Evolutionary conservation across 2,797 vertebrate species (phyloP).

Genomic region (Sitta carolinensis): DNA sequence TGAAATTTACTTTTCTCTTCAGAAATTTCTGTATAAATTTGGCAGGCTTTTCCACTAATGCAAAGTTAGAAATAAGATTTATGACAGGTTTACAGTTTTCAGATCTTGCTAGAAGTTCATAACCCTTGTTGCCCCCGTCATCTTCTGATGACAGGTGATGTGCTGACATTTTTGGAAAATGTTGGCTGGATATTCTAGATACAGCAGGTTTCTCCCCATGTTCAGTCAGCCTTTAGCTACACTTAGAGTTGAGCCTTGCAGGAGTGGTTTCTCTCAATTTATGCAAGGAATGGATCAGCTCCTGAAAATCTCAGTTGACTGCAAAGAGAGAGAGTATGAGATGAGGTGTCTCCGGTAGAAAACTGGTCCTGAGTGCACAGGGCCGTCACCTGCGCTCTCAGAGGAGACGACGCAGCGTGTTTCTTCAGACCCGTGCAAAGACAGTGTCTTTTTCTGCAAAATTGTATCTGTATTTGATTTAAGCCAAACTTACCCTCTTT

Average conservation of each 20-base stretch:
- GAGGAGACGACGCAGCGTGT: accelerated
- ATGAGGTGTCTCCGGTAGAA: neutral
- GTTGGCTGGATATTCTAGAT: neutral
- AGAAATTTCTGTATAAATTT: neutral
- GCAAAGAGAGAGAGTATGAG: neutral
- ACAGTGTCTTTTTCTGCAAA: neutral
- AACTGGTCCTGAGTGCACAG: neutral
- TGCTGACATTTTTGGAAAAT: neutral
- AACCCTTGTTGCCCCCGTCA: neutral
- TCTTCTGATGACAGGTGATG: neutral
- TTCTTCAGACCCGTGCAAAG: neutral
- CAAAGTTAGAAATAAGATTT: neutral
- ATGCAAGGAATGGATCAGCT: neutral
- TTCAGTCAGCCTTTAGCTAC: neutral
- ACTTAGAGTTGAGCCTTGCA: neutral
- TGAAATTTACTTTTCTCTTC: neutral
- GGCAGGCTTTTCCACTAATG: neutral
- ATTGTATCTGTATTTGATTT: neutral
- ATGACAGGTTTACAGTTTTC: neutral
- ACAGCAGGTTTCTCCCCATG: neutral
- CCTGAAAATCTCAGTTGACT: neutral
- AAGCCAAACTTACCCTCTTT: neutral
- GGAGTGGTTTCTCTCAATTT: neutral
- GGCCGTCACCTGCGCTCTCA: neutral
- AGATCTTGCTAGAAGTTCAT: neutral